phyloP scores from a whole-genome alignment of 2,888 invertebrate species.

The Ephialtes manifestator region DNA sequence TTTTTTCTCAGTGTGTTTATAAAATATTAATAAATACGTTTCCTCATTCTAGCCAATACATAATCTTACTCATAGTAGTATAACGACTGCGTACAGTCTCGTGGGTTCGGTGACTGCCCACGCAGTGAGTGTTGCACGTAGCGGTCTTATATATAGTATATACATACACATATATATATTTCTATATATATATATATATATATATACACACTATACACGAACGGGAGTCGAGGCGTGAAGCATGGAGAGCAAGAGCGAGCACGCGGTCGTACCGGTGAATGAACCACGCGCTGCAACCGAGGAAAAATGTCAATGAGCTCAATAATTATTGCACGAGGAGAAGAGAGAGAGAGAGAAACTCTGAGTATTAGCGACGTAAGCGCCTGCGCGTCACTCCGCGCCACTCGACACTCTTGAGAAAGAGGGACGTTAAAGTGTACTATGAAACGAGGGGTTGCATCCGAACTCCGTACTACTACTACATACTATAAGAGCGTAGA shows the following conservation, averaged over 20 bases:
- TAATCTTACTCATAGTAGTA: conserved; percentile 21
- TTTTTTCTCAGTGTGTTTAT: too few relatives aligned
- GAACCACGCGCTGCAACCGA: conserved; percentile 60
- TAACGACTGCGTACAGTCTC: conserved; percentile 14
- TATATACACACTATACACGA: background rate
- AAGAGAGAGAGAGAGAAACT: conserved; percentile 69
- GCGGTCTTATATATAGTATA: background rate
- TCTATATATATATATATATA: too few relatives aligned
- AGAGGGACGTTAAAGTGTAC: conserved; percentile 40
- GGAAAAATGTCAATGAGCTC: conserved; percentile 83
- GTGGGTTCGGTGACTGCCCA: conserved; percentile 42
- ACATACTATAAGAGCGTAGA: conserved; percentile 15
- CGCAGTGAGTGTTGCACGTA: conserved; percentile 23
- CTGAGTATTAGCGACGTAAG: conserved; percentile 38
- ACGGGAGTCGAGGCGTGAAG: background rate
- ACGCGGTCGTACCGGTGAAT: conserved; percentile 70
- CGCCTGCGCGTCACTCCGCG: conserved; percentile 59
- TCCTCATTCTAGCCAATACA: background rate
- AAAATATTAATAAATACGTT: background rate
- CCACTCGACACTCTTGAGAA: conserved; percentile 35
- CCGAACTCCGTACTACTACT: conserved; percentile 53
- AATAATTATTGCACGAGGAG: conserved; percentile 81
- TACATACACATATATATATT: too few relatives aligned
- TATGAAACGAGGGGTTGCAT: conserved; percentile 46
- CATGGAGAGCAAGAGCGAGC: conserved; percentile 26